Evolutionary conservation across 2,888 invertebrate species (phyloP).

Genomic region (Thecophora atra): DNA sequence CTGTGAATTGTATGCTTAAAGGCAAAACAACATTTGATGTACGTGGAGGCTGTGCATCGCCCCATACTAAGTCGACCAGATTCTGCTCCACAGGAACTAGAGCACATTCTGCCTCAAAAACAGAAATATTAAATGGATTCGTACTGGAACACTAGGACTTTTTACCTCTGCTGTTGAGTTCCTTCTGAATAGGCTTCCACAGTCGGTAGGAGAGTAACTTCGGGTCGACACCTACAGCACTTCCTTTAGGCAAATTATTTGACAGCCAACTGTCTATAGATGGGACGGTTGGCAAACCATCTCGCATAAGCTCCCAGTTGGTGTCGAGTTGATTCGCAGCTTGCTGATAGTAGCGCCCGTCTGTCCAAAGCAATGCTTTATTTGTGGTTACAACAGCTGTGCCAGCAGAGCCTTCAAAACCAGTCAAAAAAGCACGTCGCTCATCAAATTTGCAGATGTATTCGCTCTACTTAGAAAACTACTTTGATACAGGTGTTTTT

Average conservation of each 20-base stretch:
- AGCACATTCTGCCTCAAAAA: slow-evolving; percentile 70
- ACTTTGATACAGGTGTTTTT: slow-evolving; percentile 47
- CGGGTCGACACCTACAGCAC: slow-evolving; percentile 78
- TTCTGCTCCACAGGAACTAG: slow-evolving; percentile 75
- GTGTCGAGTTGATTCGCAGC: slow-evolving; percentile 82
- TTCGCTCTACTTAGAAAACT: slow-evolving; percentile 69
- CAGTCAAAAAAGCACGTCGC: slow-evolving; percentile 83
- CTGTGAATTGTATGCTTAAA: slow-evolving; percentile 69
- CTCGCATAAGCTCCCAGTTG: slow-evolving; percentile 92
- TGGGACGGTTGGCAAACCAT: slow-evolving; percentile 69
- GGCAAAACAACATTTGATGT: slow-evolving; percentile 69
- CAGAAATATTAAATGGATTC: slow-evolving; percentile 40
- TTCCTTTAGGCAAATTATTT: slow-evolving; percentile 71
- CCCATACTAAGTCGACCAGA: slow-evolving; percentile 80
- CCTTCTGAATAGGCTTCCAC: slow-evolving; percentile 71
- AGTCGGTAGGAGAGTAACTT: slow-evolving; percentile 71
- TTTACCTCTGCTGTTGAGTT: slow-evolving; percentile 66
- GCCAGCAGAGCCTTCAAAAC: slow-evolving; percentile 85
- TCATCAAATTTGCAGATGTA: slow-evolving; percentile 89
- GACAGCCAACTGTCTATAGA: slow-evolving; percentile 73
- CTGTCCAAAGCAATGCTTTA: slow-evolving; percentile 92
- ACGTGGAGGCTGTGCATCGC: slow-evolving; percentile 67
- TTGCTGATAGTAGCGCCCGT: slow-evolving; percentile 95
- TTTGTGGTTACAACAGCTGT: slow-evolving; percentile 84
- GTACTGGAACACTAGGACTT: not conserved